phyloP scores from a whole-genome alignment of 2,113 vertebrate genomes.

The Paramisgurnus dabryanus region DNA sequence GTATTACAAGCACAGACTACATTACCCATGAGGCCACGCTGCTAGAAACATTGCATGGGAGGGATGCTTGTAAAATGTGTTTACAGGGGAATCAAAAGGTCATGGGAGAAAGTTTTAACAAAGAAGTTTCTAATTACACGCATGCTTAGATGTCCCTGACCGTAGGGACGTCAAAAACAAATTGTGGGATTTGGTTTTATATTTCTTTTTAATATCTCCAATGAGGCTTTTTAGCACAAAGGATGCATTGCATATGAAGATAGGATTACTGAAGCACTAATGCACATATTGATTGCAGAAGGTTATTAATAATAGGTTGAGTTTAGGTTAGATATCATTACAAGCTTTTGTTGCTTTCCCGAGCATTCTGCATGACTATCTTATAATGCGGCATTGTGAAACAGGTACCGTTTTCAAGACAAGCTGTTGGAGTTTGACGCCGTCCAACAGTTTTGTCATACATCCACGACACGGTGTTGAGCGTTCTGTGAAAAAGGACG shows the following conservation, averaged over 20 bases:
- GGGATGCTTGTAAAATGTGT: constrained; percentile 28
- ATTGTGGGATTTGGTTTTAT: constrained; percentile 1
- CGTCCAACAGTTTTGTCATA: constrained; percentile 55
- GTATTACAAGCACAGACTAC: constrained; percentile 26
- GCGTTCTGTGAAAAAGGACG: constrained; percentile 28
- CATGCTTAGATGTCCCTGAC: neutral
- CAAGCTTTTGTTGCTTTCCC: neutral
- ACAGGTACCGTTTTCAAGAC: constrained; percentile 19
- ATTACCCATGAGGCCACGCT: constrained; percentile 43
- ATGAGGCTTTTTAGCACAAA: constrained; percentile 25
- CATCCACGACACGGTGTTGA: constrained; percentile 29
- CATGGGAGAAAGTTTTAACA: constrained; percentile 29
- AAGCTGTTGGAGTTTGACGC: constrained; percentile 41
- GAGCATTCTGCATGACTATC: neutral
- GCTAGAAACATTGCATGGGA: neutral
- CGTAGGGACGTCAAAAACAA: neutral
- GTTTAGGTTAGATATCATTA: neutral
- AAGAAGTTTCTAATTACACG: constrained; percentile 18
- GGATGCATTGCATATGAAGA: neutral
- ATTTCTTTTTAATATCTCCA: constrained; percentile 19
- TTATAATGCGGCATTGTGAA: neutral
- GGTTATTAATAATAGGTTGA: constrained; percentile 7
- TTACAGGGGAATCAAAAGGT: constrained; percentile 24
- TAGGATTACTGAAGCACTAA: constrained; percentile 15
- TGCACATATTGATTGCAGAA: constrained; percentile 23